Evolutionary conservation across 1,140 invertebrate species (phyloP), one percentile per base, ranked within the genome.

Genomic region (Muscidifurax raptorellus): DNA sequence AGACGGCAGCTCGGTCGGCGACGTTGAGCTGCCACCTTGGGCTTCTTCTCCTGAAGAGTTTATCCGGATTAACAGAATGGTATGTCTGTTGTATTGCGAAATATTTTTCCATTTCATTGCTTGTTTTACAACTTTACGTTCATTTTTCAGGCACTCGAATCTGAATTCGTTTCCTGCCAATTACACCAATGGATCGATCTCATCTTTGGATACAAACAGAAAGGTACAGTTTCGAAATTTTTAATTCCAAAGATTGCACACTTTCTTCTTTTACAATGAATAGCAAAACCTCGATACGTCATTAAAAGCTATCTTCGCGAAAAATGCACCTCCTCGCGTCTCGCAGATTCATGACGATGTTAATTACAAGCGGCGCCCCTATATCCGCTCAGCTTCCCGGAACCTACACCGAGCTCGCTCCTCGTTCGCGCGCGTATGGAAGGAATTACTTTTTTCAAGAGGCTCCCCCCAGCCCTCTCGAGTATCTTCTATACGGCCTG

Each of bases 151-250:
- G 99, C 99, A 3, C 94, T 99, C 64, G 99, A 99, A 92, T 99
- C 98, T 0, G 99, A 99, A 92, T 99, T 99, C 91, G 99, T 99
- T 2, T 99, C 98, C 52, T 99, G 99, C 92, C 99, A 99, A 94
- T 95, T 99, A 81, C 99, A 99, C 91, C 98, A 99, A 92, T 99
- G 99, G 99, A 99, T 99, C 88, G 99, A 99, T 94, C 94, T 99
- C 75, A 99, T 99, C 89, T 99, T 99, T 93, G 99, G 99, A 77
- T 99, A 99, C 92, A 99, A 99, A 93, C 99, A 99, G 92, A 95
- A 97, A 95, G 98, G 97, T 97, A 69, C 59, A 2, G 5, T 71
- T 71, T 71, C 25, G 13, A 64, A 64, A 64, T 64, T 64, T 5
- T 64, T 1, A 13, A n/a, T 1, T 40, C 10, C 0, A 9, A 10